Percentiles rank a stretch among this genome's conserved stretches.
These are phyloP conservation scores for Crambe crambe DNA, from an alignment of 37 sponge, comb jelly and placozoan genomes.

Conservation along the genomic window DNA sequence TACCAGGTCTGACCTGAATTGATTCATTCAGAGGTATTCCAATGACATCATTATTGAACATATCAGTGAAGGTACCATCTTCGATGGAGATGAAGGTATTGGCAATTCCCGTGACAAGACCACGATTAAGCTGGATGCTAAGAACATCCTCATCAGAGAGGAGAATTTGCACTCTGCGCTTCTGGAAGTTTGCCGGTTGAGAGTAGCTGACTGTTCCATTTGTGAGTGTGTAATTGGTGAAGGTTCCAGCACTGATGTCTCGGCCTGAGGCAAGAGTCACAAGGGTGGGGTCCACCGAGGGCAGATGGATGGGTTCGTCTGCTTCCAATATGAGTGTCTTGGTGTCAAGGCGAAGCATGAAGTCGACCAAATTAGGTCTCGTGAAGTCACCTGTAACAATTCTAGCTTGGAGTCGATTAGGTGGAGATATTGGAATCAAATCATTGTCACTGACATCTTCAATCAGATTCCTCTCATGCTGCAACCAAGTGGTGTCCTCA, in stretches of 20 bases:
- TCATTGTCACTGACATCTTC: conserved; percentile 73
- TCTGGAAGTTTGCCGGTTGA: conserved; percentile 41
- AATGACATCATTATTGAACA: conserved; percentile 68
- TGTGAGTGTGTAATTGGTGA: conserved; percentile 47
- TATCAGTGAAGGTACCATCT: conserved; percentile 66
- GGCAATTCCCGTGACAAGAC: background rate
- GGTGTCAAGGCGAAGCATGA: conserved; percentile 44
- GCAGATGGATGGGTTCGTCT: conserved; percentile 80
- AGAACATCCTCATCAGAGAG: conserved; percentile 69
- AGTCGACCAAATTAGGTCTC: conserved; percentile 48
- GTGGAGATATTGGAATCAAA: conserved; percentile 1
- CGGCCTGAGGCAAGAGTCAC: conserved; percentile 66
- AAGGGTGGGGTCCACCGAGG: conserved; percentile 61
- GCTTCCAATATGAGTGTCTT: conserved; percentile 75
- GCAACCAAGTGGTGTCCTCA: conserved; percentile 59
- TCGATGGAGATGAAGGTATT: conserved; percentile 63
- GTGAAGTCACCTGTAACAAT: conserved; percentile 70
- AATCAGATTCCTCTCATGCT: conserved; percentile 53
- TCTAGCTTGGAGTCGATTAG: conserved; percentile 44
- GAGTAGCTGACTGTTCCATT: conserved; percentile 65
- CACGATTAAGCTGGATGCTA: conserved; percentile 54
- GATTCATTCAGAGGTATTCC: conserved; percentile 42
- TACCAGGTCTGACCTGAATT: background rate
- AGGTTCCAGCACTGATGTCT: conserved; percentile 24
- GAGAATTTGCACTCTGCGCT: conserved; percentile 52